Percentiles rank a stretch among this genome's conserved stretches.
These are phyloP conservation scores for Todus mexicanus DNA, from an alignment of 2,797 vertebrate genomes.

Conservation along the genomic window DNA sequence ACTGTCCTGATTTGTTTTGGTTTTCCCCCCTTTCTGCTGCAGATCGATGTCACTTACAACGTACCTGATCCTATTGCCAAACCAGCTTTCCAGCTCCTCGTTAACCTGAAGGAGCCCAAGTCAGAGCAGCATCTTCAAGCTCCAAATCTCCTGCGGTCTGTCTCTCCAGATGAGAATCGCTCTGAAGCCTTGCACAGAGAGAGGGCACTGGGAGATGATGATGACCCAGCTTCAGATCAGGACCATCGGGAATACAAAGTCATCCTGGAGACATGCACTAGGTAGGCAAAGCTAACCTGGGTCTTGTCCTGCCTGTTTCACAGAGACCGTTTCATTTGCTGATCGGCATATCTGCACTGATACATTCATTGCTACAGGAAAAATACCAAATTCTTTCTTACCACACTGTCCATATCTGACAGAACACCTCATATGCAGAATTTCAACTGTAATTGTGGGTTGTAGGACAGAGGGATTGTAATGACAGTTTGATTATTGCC, in stretches of 20 bases:
- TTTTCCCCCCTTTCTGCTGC: background rate
- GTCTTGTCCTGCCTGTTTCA: background rate
- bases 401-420: fast-evolving
- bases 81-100: constrained; percentile 90
- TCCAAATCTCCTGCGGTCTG: constrained; percentile 11
- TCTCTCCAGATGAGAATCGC: constrained; percentile 72
- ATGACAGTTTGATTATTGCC: background rate
- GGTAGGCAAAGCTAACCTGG: constrained; percentile 63
- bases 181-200: constrained; percentile 76
- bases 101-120: constrained; percentile 85
- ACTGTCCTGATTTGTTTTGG: fast-evolving
- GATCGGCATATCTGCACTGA: background rate
- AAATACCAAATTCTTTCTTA: background rate
- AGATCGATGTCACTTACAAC: constrained; percentile 93
- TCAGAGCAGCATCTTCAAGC: constrained; percentile 65
- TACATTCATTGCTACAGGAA: background rate
- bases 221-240: constrained; percentile 86
- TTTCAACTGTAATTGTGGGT: background rate
- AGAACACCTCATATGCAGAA: background rate
- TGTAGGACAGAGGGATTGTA: background rate
- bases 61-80: constrained; percentile 89
- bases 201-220: constrained; percentile 77
- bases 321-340: fast-evolving
- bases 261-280: constrained; percentile 86
- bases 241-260: constrained; percentile 88